Base-by-base conservation (phyloP, 2,888 invertebrate genomes). In the Hartigia nigra region DNA sequence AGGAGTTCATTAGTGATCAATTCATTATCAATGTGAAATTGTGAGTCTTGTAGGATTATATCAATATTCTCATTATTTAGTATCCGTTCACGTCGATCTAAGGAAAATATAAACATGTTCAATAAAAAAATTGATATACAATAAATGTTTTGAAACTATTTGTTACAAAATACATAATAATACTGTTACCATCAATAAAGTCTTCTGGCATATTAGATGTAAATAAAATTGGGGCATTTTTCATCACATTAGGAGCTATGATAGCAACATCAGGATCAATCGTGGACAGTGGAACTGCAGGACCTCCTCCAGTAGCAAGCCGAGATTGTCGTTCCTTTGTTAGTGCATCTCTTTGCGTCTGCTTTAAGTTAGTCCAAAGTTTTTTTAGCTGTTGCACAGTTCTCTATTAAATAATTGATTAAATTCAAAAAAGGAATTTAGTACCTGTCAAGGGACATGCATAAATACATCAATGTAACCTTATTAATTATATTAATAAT, bases 101-200 rank as follows among this genome's bases (percentile, higher is more conserved):
- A 31, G 70, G 3, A 37, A 37, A 12, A 31, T 70, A 23, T 75
- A 78, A 11, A 31, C 37, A 3, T 78, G 78, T 14, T 55, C 11
- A 12, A 75, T 78, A 12, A 75, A 75, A 11, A 37, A 32, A 39
- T 34, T 34, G 74, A 70, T 34, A 34, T 34, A 4, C 34, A 34
- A 34, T 3, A 34, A 34, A 3, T 34, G 34, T 34, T 34, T 34
- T 34, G 34, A 34, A 34, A 34, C 1, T 34, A 34, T 34, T 34
- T 34, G n/a, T n/a, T n/a, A n/a, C n/a, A n/a, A 1, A 79, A 76
- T n/a, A 74, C 79, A 2, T 12, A 70, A 74, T 31, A 35, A 70
- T 74, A 74, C 32, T 74, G 74, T 74, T 74, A 74, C 31, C 74
- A 34, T 74, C 23, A 23, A 74, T 12, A 12, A 74, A 31, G 12